Percentiles rank a stretch among this genome's conserved stretches.
phyloP scores from a whole-genome alignment of 2,888 invertebrate species.

The Sinodicranocentrus sp. region DNA sequence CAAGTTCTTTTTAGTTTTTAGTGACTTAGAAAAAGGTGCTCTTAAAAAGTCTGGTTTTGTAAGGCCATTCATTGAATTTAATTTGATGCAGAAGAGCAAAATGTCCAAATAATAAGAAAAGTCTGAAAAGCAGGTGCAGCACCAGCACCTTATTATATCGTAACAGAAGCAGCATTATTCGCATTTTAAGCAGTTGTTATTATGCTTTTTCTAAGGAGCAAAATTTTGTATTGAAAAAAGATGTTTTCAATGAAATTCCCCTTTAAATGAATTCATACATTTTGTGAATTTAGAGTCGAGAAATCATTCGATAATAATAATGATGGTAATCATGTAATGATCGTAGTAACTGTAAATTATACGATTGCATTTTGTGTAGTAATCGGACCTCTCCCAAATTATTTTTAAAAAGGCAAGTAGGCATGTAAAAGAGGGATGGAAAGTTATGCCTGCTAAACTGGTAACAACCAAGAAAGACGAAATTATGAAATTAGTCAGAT shows the following conservation, averaged over 20 bases:
- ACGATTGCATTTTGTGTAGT: slow-evolving; percentile 47
- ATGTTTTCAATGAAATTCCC: not conserved
- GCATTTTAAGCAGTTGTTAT: not conserved
- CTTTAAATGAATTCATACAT: slow-evolving; percentile 2
- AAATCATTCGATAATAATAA: slow-evolving; percentile 22
- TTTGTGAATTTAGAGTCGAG: not conserved
- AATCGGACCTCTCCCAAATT: slow-evolving; percentile 39
- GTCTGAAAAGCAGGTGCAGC: slow-evolving; percentile 14
- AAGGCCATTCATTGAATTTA: not conserved
- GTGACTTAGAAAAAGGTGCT: slow-evolving; percentile 8
- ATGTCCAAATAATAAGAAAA: not conserved
- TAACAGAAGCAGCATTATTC: slow-evolving; percentile 3
- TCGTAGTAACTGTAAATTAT: slow-evolving; percentile 46
- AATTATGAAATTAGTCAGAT: not conserved
- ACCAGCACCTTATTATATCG: not conserved
- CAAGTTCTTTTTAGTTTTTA: not conserved
- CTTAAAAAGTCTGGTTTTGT: slow-evolving; percentile 6
- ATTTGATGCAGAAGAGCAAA: not conserved
- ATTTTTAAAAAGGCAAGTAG: slow-evolving; percentile 10
- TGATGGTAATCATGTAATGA: slow-evolving; percentile 52
- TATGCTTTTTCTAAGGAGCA: not conserved
- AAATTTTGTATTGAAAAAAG: slow-evolving; percentile 7
- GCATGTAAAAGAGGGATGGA: not conserved
- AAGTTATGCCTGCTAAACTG: not conserved
- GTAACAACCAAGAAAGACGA: not conserved